A percentile compares a stretch with the other conserved stretches of the same genome.
phyloP scores from a whole-genome alignment of 1,140 invertebrate species.

The Gerris buenoi region DNA sequence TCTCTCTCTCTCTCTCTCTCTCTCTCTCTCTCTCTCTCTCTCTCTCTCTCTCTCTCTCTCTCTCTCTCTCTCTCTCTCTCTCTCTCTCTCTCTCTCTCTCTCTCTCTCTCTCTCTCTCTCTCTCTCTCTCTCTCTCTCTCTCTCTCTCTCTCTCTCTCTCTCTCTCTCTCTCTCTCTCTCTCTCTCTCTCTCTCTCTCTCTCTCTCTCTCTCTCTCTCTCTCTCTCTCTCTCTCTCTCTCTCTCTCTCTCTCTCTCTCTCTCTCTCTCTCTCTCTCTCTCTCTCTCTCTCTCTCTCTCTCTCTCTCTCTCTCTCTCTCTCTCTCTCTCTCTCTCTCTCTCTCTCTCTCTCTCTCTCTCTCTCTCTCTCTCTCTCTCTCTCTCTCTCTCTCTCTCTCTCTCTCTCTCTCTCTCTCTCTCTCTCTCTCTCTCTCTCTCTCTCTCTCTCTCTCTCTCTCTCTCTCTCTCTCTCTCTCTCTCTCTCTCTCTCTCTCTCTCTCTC shows the following conservation, averaged over 20 bases:
- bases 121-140: slow-evolving; percentile 4
- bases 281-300: slow-evolving; percentile 4
- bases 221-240: slow-evolving; percentile 3
- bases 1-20: slow-evolving; percentile 6
- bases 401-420: too few relatives aligned
- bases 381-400: too few relatives aligned
- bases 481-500: too few relatives aligned
- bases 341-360: slow-evolving; percentile 3
- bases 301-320: slow-evolving; percentile 7
- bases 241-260: not conserved
- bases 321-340: not conserved
- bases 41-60: not conserved
- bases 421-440: too few relatives aligned
- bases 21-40: slow-evolving; percentile 5
- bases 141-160: slow-evolving; percentile 8
- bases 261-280: slow-evolving; percentile 5
- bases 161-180: slow-evolving; percentile 4
- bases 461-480: too few relatives aligned
- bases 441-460: too few relatives aligned
- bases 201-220: not conserved
- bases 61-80: not conserved
- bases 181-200: slow-evolving; percentile 7
- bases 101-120: slow-evolving; percentile 3
- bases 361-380: too few relatives aligned
- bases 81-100: slow-evolving; percentile 4